Base-by-base conservation (phyloP, 1,140 invertebrate genomes). In the Drosophila takahashii region DNA sequence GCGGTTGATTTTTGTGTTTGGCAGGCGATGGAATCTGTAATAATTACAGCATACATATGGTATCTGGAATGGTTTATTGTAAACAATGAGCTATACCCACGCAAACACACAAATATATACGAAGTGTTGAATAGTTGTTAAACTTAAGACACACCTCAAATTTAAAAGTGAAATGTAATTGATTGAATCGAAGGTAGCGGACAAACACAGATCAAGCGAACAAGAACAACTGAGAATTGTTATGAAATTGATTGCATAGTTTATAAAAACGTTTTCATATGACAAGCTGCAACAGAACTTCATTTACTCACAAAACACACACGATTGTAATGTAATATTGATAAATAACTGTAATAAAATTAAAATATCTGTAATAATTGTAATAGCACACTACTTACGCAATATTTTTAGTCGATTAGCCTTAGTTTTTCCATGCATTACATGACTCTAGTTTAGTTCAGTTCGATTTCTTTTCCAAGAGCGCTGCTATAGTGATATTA, bases 401-500 rank as follows among this genome's bases (percentile, higher is more conserved):
- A 57, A 58, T 75, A 56, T 41, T 42, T 75, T 76, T 66, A 70
- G 51, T 11, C 8, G 39, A 29, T 75, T 76, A 58, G 51, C 36
- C 53, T 34, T 58, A 76, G 52, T 75, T 66, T 44, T 26, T 51
- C 16, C 42, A 47, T 44, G 18, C 59, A 53, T 67, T 27, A 47
- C 44, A 65, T 66, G 37, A 66, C 45, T 50, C 27, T 70, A 83
- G 52, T 66, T 64, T 44, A 66, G 53, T 72, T 87, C 61, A 50
- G 51, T 65, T 81, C 22, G 47, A 64, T 48, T 59, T 50, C 42
- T 75, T 75, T 83, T 79, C 51, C 54, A 74, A 67, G 77, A 80
- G 84, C 85, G 84, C 85, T 84, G 84, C 73, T 89, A 89, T 89
- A 89, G 84, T 89, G 84, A 89, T 89, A 89, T 89, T 89, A 89